Base-by-base conservation (phyloP, 1,140 invertebrate species). In the Trissolcus basalis region DNA sequence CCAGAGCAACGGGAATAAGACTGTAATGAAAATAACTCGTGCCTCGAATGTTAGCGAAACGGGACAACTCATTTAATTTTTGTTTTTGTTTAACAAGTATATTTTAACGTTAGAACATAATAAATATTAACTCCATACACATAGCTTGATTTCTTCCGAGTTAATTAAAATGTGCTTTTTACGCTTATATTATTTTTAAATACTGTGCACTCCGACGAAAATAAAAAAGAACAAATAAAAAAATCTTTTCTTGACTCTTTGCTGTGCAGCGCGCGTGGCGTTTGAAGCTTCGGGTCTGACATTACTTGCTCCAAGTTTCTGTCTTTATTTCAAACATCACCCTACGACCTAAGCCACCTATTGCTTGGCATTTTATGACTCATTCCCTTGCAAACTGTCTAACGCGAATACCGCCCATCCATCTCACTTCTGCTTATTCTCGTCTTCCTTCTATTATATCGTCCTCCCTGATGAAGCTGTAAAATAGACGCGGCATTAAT, bases 141-240 rank as follows among this genome's bases (percentile, higher is more conserved):
- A 60, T 49, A 70, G 65, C 70, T 64, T 53, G 65, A 78, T 78
- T 78, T 58, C 67, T 77, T 77, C 61, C 69, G 55, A 73, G 73
- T 78, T 78, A 78, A 78, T 78, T 78, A 78, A 78, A 78, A 73
- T 70, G 65, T 69, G 60, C 76, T 70, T 59, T 64, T 65, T 56
- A 70, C 65, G 76, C 59, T 78, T 70, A 67, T 78, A 70, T 73
- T 73, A 78, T 78, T 78, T 73, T 74, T 78, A 78, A 78, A 78
- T 74, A 67, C 70, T 55, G 19, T 6, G n/a, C 45, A 27, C 49
- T 54, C 39, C 7, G 41, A 49, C 43, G 13, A 48, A 70, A 73
- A 70, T 39, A 39, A 56, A 70, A 68, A 69, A 48, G 16, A 54
- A 36, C n/a, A 10, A 12, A 51, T 63, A 39, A 39, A 39, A 2